phyloP scores from a whole-genome alignment of 2,797 vertebrate species.

The Acrossocheilus fasciatus region DNA sequence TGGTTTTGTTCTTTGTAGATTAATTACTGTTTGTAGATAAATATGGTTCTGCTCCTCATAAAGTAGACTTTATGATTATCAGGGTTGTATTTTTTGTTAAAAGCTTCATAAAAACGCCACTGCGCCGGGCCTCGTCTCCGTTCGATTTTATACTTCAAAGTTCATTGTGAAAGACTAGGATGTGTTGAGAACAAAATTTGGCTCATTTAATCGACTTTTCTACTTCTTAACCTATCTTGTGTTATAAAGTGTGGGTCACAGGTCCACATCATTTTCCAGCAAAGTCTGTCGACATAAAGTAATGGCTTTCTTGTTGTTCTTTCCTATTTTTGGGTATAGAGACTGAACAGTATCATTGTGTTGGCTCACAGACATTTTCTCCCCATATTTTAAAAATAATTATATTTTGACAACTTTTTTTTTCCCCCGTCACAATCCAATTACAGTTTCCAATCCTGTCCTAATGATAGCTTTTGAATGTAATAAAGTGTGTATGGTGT shows the following conservation, averaged over 20 bases:
- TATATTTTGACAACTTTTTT: constrained; percentile 83
- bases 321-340: constrained; percentile 81
- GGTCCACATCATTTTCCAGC: constrained; percentile 71
- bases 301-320: constrained; percentile 83
- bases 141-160: not conserved
- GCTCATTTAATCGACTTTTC: not conserved
- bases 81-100: not conserved
- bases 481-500: constrained; percentile 80
- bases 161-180: not conserved
- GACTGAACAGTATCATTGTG: constrained; percentile 74
- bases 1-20: not conserved
- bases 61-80: not conserved
- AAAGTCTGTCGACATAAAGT: constrained; percentile 76
- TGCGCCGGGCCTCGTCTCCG: not conserved
- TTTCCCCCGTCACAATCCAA: constrained; percentile 72
- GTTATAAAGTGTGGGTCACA: constrained; percentile 69
- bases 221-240: constrained; percentile 55
- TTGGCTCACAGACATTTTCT: constrained; percentile 66
- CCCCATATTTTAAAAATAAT: constrained; percentile 79
- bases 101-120: not conserved
- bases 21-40: not conserved
- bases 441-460: constrained; percentile 78
- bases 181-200: not conserved
- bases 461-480: constrained; percentile 83
- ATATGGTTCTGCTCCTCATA: not conserved